These are phyloP conservation scores for Calephelis perditalis DNA, from an alignment of 2,888 invertebrate species.

Conservation along the genomic window DNA sequence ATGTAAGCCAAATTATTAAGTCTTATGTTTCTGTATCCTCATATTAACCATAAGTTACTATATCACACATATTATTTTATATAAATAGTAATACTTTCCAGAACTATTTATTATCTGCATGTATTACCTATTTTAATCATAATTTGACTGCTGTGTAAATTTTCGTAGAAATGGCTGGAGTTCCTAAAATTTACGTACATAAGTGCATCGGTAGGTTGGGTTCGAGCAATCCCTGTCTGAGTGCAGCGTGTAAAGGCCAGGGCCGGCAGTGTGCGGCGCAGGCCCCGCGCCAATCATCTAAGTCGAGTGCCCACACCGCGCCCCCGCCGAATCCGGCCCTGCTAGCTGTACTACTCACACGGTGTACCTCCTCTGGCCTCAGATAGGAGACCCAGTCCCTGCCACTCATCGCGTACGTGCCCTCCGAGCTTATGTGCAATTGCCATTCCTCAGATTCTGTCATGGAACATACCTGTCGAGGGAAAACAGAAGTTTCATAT, in stretches of 20 bases:
- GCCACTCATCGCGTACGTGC: slow-evolving; percentile 84
- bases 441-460: slow-evolving; percentile 80
- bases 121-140: too few species aligned
- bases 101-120: too few species aligned
- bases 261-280: slow-evolving; percentile 85
- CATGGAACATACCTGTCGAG: slow-evolving; percentile 73
- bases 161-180: too few species aligned
- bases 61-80: too few species aligned
- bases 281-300: slow-evolving; percentile 85
- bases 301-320: slow-evolving; percentile 87
- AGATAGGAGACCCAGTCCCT: slow-evolving; percentile 90
- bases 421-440: slow-evolving; percentile 78
- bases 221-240: slow-evolving; percentile 62
- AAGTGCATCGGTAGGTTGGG: slow-evolving; percentile 39
- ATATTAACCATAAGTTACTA: too few species aligned
- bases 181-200: background rate
- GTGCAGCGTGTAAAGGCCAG: slow-evolving; percentile 82
- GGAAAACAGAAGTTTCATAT: background rate
- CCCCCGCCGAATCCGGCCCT: slow-evolving; percentile 55
- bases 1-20: too few species aligned
- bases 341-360: slow-evolving; percentile 62
- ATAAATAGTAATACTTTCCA: too few species aligned
- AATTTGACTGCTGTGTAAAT: too few species aligned
- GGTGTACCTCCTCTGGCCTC: slow-evolving; percentile 80
- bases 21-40: too few species aligned